Conservation (phyloP, 2,888 invertebrate species). For the Acronicta psi region DNA sequence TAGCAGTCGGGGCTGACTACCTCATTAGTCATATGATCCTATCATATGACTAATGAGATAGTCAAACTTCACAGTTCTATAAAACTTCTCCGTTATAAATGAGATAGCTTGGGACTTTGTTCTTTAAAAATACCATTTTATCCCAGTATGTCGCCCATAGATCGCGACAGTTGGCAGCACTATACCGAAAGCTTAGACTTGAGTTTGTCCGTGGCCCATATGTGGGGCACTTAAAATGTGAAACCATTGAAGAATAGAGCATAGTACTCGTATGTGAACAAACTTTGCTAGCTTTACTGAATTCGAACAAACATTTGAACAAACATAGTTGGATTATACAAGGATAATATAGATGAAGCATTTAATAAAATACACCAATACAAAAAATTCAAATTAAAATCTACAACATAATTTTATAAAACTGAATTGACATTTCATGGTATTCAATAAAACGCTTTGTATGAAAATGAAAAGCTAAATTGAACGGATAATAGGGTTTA, state of each 20-base stretch:
- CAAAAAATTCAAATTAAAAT: conserved; percentile 4
- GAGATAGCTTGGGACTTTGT: neutral
- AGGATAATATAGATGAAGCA: neutral
- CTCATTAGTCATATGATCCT: too few relatives aligned
- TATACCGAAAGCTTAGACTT: conserved; percentile 54
- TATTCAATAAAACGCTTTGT: neutral
- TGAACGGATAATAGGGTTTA: conserved; percentile 10
- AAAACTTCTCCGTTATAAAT: neutral
- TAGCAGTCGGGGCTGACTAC: too few relatives aligned
- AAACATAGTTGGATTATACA: conserved; percentile 19
- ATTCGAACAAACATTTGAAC: conserved; percentile 49
- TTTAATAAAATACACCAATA: neutral
- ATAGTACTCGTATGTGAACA: conserved; percentile 47
- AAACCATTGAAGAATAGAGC: conserved; percentile 60
- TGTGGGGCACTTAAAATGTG: conserved; percentile 68
- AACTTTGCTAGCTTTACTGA: conserved; percentile 54
- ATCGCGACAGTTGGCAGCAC: conserved; percentile 48
- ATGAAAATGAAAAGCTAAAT: conserved; percentile 2
- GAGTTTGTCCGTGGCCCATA: conserved; percentile 61
- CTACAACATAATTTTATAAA: conserved; percentile 5
- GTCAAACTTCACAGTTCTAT: too few relatives aligned
- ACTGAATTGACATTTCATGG: neutral
- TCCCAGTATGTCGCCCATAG: conserved; percentile 5
- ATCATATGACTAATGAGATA: too few relatives aligned
- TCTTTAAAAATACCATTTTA: neutral